Evolutionary conservation across 1,140 invertebrate genomes (phyloP).

Genomic region (Penaeus japonicus): DNA sequence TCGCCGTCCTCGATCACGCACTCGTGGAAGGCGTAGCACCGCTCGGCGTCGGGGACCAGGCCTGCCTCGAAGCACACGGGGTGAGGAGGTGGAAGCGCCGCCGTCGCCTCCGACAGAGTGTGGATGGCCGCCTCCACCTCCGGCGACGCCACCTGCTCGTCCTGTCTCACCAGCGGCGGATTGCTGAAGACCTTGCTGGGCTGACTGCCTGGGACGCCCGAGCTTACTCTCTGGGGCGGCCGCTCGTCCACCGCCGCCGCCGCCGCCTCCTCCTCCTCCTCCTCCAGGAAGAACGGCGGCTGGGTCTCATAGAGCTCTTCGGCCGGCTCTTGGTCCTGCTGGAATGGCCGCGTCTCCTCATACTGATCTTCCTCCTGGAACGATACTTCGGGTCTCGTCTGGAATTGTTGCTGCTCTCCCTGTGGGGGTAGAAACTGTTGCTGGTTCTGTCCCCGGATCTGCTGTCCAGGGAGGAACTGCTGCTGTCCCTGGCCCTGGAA

Average conservation of each 20-base stretch:
- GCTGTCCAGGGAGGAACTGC: too few relatives aligned
- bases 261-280: too few relatives aligned
- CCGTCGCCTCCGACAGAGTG: not conserved
- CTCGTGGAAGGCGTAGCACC: slow-evolving; percentile 42
- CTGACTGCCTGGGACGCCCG: too few relatives aligned
- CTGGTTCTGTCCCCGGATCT: not conserved
- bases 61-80: slow-evolving; percentile 34
- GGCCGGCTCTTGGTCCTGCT: too few relatives aligned
- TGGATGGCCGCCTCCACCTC: slow-evolving; percentile 4
- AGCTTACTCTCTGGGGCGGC: too few relatives aligned
- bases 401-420: not conserved
- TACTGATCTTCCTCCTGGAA: not conserved
- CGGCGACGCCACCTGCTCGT: not conserved
- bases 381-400: not conserved
- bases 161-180: too few relatives aligned
- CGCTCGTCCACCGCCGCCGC: too few relatives aligned
- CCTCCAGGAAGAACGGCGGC: too few relatives aligned
- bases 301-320: too few relatives aligned
- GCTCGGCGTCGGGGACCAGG: not conserved
- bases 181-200: too few relatives aligned
- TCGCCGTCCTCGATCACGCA: slow-evolving; percentile 24
- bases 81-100: slow-evolving; percentile 33
- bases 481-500: too few relatives aligned
- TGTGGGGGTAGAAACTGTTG: not conserved
- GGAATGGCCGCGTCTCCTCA: not conserved